These are phyloP conservation scores for Numida meleagris DNA, from an alignment of 2,113 vertebrate genomes.

Conservation along the genomic window DNA sequence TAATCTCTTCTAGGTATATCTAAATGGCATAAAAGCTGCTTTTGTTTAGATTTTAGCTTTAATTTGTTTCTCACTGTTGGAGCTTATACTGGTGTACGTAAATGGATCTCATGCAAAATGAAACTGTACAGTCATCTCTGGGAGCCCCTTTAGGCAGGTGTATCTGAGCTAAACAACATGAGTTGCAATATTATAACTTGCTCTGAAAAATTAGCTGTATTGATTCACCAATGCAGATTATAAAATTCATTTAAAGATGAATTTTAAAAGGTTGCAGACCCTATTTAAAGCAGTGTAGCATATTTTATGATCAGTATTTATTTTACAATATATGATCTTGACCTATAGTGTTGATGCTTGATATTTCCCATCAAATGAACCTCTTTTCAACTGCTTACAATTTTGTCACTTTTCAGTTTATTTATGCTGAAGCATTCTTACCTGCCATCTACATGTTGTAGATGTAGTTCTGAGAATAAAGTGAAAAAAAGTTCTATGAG, in stretches of 20 bases:
- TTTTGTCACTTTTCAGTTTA: background rate
- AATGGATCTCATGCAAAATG: background rate
- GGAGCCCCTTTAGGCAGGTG: background rate
- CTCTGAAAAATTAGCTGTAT: background rate
- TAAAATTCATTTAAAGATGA: background rate
- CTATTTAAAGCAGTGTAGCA: background rate
- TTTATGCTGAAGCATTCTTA: background rate
- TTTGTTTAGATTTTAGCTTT: background rate
- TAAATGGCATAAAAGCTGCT: background rate
- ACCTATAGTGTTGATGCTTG: background rate
- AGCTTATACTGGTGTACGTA: background rate
- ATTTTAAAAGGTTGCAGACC: background rate
- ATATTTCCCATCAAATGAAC: background rate
- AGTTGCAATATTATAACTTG: background rate
- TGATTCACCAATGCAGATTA: background rate
- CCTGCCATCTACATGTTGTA: background rate
- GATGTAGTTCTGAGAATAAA: background rate
- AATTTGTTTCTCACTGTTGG: background rate
- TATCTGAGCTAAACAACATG: background rate
- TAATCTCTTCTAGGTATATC: background rate
- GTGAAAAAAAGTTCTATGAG: background rate
- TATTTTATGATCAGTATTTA: background rate
- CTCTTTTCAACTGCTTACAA: background rate
- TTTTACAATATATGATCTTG: background rate
- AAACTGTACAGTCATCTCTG: background rate